These are phyloP conservation scores for Schizothorax lantsangensis DNA, from an alignment of 2,797 vertebrate genomes.

Conservation along the genomic window DNA sequence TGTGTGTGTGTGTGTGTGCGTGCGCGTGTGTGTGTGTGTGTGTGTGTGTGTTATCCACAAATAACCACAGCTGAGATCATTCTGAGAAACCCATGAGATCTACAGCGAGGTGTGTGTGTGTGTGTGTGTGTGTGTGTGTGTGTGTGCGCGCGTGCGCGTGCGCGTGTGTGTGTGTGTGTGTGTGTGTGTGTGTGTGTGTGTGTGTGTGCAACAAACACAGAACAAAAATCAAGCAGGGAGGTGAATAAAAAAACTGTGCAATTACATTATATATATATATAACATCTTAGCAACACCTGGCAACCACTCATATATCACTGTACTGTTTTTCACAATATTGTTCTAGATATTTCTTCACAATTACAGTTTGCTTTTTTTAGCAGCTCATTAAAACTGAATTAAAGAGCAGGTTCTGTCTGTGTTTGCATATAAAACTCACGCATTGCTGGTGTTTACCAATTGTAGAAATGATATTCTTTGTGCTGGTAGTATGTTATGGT, in stretches of 20 bases:
- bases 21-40: no score
- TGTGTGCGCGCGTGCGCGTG: neutral
- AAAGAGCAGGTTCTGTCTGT: neutral
- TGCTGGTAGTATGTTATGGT: neutral
- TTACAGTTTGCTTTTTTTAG: neutral
- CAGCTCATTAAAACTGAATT: neutral
- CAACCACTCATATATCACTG: neutral
- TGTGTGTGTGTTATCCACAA: no score
- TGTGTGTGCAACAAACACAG: neutral
- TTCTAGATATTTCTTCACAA: neutral
- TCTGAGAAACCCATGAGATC: constrained; percentile 42
- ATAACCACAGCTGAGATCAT: constrained; percentile 5
- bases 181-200: no score
- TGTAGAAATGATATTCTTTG: neutral
- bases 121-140: neutral
- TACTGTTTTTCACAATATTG: neutral
- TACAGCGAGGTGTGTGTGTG: neutral
- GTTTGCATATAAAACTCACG: neutral
- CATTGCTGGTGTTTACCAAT: neutral
- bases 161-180: neutral
- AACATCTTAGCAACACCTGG: neutral
- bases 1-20: no score
- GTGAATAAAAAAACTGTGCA: neutral
- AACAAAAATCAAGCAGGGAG: neutral
- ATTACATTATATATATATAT: neutral